These are phyloP conservation scores for Meda fulgida DNA, from an alignment of 2,797 vertebrate species.

Conservation along the genomic window DNA sequence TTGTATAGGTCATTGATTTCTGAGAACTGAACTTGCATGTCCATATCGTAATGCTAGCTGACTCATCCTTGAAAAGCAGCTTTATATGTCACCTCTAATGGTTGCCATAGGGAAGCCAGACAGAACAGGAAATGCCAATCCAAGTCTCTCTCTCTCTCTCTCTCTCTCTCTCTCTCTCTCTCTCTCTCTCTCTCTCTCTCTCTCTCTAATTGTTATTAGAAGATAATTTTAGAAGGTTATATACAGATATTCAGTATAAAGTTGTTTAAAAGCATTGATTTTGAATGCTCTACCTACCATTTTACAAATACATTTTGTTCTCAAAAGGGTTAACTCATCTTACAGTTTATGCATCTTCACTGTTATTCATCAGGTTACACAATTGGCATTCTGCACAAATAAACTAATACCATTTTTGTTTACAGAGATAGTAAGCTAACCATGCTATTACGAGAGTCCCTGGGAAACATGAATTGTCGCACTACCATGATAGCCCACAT, in stretches of 20 bases:
- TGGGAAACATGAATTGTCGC: conserved; percentile 99
- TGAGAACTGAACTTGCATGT: neutral
- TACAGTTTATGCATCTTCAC: neutral
- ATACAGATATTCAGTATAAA: neutral
- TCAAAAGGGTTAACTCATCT: neutral
- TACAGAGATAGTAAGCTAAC: conserved; percentile 97
- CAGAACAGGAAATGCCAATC: conserved; percentile 30
- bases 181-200: neutral
- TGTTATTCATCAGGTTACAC: neutral
- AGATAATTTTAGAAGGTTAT: neutral
- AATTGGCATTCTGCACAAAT: neutral
- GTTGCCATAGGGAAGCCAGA: conserved; percentile 51
- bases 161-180: neutral
- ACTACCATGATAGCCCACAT: conserved; percentile 99
- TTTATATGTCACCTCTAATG: conserved; percentile 33
- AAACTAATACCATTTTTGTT: conserved; percentile 65
- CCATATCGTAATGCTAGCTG: conserved; percentile 5
- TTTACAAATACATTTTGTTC: neutral
- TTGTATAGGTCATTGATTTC: conserved; percentile 12
- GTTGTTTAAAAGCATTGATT: neutral
- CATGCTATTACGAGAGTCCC: conserved; percentile 97
- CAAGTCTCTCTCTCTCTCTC: conserved; percentile 1
- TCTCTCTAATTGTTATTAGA: conserved; percentile 46
- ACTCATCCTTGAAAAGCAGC: conserved; percentile 19
- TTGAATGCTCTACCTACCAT: neutral